Evolutionary conservation across 2,113 vertebrate species (phyloP).

Genomic region (Silurus meridionalis): DNA sequence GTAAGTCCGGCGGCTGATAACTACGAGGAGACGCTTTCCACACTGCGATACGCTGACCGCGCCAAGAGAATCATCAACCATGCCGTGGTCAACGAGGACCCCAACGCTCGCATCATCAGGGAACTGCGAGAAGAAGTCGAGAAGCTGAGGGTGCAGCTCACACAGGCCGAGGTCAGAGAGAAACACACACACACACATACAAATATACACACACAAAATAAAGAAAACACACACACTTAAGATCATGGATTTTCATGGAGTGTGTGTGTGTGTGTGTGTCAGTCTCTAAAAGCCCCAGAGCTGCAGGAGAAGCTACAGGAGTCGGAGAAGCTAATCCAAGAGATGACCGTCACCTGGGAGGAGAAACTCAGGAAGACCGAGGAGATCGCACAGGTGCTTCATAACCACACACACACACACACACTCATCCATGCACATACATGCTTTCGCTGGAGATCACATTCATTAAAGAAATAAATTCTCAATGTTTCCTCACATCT

Average conservation of each 20-base stretch:
- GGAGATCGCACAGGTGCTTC: constrained; percentile 93
- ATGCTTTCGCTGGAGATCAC: neutral
- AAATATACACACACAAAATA: neutral
- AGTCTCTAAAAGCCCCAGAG: constrained; percentile 97
- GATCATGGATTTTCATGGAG: neutral
- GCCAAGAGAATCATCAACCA: constrained; percentile 98
- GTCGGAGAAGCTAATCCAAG: constrained; percentile 96
- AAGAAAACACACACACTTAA: too few relatives aligned
- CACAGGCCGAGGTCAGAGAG: constrained; percentile 86
- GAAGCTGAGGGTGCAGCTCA: constrained; percentile 91
- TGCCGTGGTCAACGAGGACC: constrained; percentile 95
- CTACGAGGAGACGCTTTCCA: constrained; percentile 97
- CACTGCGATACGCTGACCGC: constrained; percentile 91
- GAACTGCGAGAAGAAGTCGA: constrained; percentile 96
- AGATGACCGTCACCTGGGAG: constrained; percentile 96
- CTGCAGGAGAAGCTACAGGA: constrained; percentile 96
- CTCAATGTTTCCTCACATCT: constrained; percentile 1
- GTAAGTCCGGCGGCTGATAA: constrained; percentile 97
- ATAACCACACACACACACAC: neutral
- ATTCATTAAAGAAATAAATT: neutral
- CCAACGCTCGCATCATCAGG: constrained; percentile 94
- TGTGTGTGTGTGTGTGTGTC: constrained; percentile 53
- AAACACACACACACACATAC: constrained; percentile 4
- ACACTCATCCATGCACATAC: neutral
- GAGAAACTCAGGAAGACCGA: constrained; percentile 97